Evolutionary conservation across 1,140 invertebrate genomes (phyloP).

Genomic region (Bombus ignitus): DNA sequence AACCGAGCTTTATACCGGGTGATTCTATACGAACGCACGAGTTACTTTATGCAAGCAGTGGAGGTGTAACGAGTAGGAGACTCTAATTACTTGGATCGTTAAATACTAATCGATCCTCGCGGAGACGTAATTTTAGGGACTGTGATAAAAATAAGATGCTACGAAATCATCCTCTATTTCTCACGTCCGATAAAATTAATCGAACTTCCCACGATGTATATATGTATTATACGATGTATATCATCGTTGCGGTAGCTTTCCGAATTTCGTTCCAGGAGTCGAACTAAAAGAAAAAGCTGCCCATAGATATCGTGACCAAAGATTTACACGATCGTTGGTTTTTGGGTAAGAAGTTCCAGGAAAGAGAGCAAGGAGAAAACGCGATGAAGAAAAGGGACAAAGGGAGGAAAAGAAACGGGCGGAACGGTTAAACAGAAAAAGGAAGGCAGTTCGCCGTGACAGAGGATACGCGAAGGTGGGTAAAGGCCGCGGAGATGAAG

Average conservation of each 20-base stretch:
- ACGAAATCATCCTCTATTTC: not conserved
- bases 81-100: slow-evolving; percentile 36
- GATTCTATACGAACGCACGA: not conserved
- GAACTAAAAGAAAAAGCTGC: not conserved
- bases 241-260: not conserved
- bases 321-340: not conserved
- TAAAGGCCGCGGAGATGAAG: slow-evolving; percentile 55
- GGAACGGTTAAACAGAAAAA: slow-evolving; percentile 6
- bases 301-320: not conserved
- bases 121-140: not conserved
- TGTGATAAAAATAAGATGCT: not conserved
- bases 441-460: slow-evolving; percentile 26
- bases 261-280: not conserved
- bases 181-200: not conserved
- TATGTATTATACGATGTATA: not conserved
- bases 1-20: slow-evolving; percentile 34
- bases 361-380: not conserved
- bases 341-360: not conserved
- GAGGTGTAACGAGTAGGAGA: not conserved
- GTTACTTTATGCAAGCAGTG: not conserved
- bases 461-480: slow-evolving; percentile 68
- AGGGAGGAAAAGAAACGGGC: slow-evolving; percentile 14
- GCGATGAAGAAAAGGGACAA: not conserved
- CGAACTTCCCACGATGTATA: not conserved
- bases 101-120: slow-evolving; percentile 31